Percentiles rank a stretch among this genome's conserved stretches.
These are phyloP conservation scores for Mechanitis mazaeus DNA, from an alignment of 2,888 invertebrate species.

Conservation along the genomic window DNA sequence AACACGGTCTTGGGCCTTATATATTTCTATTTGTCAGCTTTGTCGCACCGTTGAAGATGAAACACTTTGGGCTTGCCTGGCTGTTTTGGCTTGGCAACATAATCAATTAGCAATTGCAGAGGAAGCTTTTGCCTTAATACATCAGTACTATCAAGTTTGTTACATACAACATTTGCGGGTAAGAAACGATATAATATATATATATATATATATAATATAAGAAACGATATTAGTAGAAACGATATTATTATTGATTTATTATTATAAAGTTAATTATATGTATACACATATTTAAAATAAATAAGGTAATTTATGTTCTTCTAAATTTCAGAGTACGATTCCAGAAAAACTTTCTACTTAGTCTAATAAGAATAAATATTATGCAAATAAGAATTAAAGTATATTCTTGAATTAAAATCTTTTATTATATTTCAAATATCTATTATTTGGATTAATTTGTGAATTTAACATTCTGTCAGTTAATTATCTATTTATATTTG, in stretches of 20 bases:
- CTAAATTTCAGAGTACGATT: constrained; percentile 53
- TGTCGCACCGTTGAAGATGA: constrained; percentile 72
- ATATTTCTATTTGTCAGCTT: constrained; percentile 40
- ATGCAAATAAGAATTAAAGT: neutral
- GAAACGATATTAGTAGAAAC: no score
- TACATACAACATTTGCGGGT: constrained; percentile 90
- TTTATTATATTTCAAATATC: constrained; percentile 3
- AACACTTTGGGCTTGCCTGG: constrained; percentile 95
- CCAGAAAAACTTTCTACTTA: constrained; percentile 49
- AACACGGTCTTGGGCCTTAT: neutral
- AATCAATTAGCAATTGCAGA: constrained; percentile 93
- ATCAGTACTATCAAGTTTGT: constrained; percentile 84
- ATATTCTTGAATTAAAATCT: neutral
- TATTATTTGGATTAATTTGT: no score
- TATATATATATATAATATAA: neutral
- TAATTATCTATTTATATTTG: no score
- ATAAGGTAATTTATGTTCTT: neutral
- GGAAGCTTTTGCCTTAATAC: constrained; percentile 88
- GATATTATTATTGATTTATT: no score
- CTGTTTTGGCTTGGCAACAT: constrained; percentile 91
- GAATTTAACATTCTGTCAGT: no score
- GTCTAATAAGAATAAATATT: neutral
- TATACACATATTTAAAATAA: no score
- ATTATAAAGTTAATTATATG: no score
- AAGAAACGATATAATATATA: constrained; percentile 27